A percentile compares a stretch with the other conserved stretches of the same genome.
These are phyloP conservation scores for Drosophila watanabei DNA, from an alignment of 1,140 invertebrate species.

Conservation along the genomic window DNA sequence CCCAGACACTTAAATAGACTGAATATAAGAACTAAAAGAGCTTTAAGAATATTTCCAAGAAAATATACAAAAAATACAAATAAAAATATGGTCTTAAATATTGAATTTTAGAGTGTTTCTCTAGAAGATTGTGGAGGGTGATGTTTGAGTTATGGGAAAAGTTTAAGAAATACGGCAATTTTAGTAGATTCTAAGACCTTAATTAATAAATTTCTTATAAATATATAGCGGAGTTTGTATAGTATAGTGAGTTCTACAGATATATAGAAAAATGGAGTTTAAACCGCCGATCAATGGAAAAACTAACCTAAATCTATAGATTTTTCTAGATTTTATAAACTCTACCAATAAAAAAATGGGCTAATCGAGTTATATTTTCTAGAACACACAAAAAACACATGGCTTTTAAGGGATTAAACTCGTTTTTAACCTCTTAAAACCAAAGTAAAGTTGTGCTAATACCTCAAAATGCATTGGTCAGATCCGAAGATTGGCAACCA, in stretches of 20 bases:
- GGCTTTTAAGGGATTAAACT: not conserved
- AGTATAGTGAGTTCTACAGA: too few species aligned
- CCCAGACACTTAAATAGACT: slow-evolving; percentile 66
- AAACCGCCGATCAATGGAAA: too few species aligned
- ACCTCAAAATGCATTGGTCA: slow-evolving; percentile 67
- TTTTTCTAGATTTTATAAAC: not conserved
- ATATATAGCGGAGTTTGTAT: too few species aligned
- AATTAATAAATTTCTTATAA: too few species aligned
- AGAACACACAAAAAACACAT: not conserved
- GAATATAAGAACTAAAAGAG: not conserved
- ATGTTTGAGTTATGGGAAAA: not conserved
- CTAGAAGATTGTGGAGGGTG: not conserved
- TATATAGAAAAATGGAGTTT: too few species aligned
- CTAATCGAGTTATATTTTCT: not conserved
- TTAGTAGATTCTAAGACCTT: not conserved
- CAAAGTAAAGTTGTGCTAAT: slow-evolving; percentile 39
- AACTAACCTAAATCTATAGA: too few species aligned
- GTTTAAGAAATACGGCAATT: not conserved
- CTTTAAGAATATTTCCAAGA: slow-evolving; percentile 29
- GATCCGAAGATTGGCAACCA: slow-evolving; percentile 25
- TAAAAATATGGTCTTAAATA: slow-evolving; percentile 4
- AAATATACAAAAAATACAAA: not conserved
- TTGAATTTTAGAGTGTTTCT: not conserved
- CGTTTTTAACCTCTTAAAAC: not conserved
- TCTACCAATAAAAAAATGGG: not conserved